phyloP scores from a whole-genome alignment of 2,113 vertebrate species.

The Paracanthobrama guichenoti region DNA sequence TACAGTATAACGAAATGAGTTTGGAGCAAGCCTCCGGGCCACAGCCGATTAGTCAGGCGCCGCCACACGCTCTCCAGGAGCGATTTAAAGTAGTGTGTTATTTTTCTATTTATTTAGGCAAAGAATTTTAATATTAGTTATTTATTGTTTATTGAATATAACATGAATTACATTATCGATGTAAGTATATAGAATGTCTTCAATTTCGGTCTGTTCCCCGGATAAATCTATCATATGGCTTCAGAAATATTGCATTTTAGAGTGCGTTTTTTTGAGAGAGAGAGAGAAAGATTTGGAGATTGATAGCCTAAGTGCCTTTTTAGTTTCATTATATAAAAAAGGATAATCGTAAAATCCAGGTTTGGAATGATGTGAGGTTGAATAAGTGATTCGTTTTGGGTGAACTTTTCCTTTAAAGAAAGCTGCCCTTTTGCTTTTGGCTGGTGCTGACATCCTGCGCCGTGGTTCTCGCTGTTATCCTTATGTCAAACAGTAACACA shows the following conservation, averaged over 20 bases:
- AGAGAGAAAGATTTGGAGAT: not conserved
- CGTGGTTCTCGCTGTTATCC: slow-evolving; percentile 29
- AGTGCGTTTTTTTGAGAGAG: not conserved
- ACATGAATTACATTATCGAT: not conserved
- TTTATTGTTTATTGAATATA: not conserved
- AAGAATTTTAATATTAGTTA: not conserved
- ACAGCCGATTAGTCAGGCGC: too few species aligned
- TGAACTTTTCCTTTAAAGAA: not conserved
- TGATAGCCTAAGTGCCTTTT: not conserved
- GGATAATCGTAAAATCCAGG: not conserved
- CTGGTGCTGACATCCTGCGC: slow-evolving; percentile 39
- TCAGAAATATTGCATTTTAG: not conserved
- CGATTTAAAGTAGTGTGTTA: not conserved
- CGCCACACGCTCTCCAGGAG: too few species aligned
- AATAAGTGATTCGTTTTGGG: not conserved
- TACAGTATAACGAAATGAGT: too few species aligned
- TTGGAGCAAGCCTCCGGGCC: too few species aligned
- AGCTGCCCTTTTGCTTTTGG: slow-evolving; percentile 31
- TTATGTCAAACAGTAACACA: slow-evolving; percentile 39
- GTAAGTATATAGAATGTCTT: not conserved
- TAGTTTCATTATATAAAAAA: not conserved
- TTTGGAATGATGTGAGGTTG: not conserved
- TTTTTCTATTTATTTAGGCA: too few species aligned
- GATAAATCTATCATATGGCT: not conserved
- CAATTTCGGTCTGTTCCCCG: not conserved